phyloP scores from a whole-genome alignment of 2,797 vertebrate genomes.

The Crocidura indochinensis region DNA sequence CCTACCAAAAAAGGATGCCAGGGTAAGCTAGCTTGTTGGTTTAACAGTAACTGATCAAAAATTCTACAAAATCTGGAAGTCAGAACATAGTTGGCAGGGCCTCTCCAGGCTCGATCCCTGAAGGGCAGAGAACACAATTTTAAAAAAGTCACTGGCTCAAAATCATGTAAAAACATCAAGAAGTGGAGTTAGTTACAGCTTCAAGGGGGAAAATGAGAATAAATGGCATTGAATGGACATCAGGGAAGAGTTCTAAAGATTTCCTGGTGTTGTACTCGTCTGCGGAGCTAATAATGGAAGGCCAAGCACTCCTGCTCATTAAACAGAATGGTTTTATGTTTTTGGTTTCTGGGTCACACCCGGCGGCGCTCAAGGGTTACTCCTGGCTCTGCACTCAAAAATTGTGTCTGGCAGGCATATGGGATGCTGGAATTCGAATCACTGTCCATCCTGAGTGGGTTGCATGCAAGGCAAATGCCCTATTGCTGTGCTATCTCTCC shows the following conservation, averaged over 20 bases:
- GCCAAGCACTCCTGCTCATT: slow-evolving; percentile 39
- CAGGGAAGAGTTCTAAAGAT: slow-evolving; percentile 23
- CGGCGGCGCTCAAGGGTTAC: no score
- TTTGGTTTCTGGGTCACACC: no score
- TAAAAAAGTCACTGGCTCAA: slow-evolving; percentile 78
- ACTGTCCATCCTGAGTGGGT: no score
- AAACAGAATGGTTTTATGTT: slow-evolving; percentile 70
- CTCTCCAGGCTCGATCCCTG: slow-evolving; percentile 51
- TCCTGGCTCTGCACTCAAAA: no score
- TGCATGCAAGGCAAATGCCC: no score
- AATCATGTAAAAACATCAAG: slow-evolving; percentile 55
- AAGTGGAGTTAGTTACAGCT: slow-evolving; percentile 78
- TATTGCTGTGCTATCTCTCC: no score
- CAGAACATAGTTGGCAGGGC: slow-evolving; percentile 45
- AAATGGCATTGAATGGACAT: slow-evolving; percentile 17
- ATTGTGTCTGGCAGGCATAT: no score
- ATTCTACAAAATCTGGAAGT: slow-evolving; percentile 64
- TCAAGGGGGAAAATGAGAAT: not conserved
- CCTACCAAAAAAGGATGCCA: slow-evolving; percentile 52
- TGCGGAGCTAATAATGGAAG: slow-evolving; percentile 32
- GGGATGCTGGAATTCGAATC: no score
- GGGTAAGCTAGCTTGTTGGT: slow-evolving; percentile 60
- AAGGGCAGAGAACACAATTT: slow-evolving; percentile 59
- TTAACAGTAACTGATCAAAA: slow-evolving; percentile 70
- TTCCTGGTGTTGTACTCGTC: slow-evolving; percentile 53